Conservation (phyloP, 2,888 invertebrate genomes). For the Lasioglossum villosulum region DNA sequence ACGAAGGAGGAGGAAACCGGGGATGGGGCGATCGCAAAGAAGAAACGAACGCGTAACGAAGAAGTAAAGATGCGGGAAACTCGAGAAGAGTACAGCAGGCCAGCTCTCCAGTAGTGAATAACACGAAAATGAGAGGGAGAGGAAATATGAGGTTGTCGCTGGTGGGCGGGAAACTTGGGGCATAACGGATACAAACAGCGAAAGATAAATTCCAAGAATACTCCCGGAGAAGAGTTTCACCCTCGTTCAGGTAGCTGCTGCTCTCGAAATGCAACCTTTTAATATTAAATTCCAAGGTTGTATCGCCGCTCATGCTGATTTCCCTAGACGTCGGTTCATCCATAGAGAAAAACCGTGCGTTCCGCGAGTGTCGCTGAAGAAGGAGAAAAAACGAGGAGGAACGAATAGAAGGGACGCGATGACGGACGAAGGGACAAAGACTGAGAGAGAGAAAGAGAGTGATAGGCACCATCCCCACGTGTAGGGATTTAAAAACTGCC, state of each 20-base stretch:
- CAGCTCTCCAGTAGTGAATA: slow-evolving; percentile 38
- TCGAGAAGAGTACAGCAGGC: slow-evolving; percentile 24
- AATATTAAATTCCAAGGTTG: slow-evolving; percentile 70
- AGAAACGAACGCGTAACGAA: slow-evolving; percentile 62
- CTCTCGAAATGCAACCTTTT: slow-evolving; percentile 55
- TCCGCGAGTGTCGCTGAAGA: neutral
- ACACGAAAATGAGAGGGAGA: slow-evolving; percentile 51
- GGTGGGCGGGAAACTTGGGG: slow-evolving; percentile 56
- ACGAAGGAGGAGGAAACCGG: neutral
- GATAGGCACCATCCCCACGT: slow-evolving; percentile 17
- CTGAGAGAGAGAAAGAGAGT: neutral
- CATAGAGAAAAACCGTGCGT: slow-evolving; percentile 34
- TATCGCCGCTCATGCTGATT: slow-evolving; percentile 58
- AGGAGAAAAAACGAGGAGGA: slow-evolving; percentile 19
- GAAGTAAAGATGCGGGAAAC: slow-evolving; percentile 38
- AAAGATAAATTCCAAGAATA: slow-evolving; percentile 69
- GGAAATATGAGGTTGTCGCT: slow-evolving; percentile 41
- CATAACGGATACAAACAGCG: slow-evolving; percentile 69
- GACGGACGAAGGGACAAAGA: neutral
- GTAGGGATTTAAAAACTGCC: slow-evolving; percentile 47
- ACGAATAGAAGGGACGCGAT: neutral
- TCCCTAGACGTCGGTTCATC: slow-evolving; percentile 57
- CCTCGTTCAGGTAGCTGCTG: slow-evolving; percentile 10
- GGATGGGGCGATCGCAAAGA: slow-evolving; percentile 44
- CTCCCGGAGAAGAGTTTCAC: slow-evolving; percentile 1